A percentile compares a stretch with the other conserved stretches of the same genome.
Evolutionary conservation across 2,113 vertebrate species (phyloP).

Genomic region (Pollachius pollachius): DNA sequence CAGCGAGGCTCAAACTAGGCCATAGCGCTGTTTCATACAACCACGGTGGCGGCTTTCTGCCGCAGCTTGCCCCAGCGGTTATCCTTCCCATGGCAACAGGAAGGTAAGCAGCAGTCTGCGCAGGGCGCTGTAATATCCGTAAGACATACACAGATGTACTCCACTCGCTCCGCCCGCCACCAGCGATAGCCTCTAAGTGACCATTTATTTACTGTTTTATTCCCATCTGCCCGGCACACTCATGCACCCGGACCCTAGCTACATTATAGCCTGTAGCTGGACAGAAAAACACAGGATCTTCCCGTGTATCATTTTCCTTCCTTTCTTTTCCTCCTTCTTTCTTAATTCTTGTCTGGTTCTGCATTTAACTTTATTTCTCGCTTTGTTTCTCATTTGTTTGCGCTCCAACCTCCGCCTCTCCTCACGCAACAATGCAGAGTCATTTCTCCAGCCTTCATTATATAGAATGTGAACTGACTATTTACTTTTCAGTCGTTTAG

Average conservation of each 20-base stretch:
- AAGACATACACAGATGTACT: constrained; percentile 28
- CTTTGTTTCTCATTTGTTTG: no score
- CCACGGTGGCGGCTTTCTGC: no score
- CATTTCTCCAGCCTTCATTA: no score
- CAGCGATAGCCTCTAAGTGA: constrained; percentile 47
- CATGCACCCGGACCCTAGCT: no score
- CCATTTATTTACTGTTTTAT: neutral
- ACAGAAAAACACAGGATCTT: no score
- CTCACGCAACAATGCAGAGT: no score
- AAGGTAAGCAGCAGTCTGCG: constrained; percentile 66
- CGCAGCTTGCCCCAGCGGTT: constrained; percentile 72
- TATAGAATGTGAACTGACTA: no score
- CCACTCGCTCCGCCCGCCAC: constrained; percentile 22
- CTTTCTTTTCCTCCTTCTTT: neutral
- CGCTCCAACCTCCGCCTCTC: no score
- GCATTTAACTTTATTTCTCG: neutral
- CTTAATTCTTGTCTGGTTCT: constrained; percentile 11
- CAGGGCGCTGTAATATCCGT: constrained; percentile 64
- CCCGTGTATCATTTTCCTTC: no score
- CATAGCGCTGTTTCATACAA: constrained; percentile 52
- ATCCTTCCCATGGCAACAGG: constrained; percentile 60
- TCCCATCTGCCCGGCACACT: neutral
- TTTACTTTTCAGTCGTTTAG: neutral
- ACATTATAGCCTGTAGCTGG: no score
- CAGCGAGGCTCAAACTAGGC: constrained; percentile 72